Conservation (phyloP, 2,797 vertebrate species). For the Mionectes olivaceus region DNA sequence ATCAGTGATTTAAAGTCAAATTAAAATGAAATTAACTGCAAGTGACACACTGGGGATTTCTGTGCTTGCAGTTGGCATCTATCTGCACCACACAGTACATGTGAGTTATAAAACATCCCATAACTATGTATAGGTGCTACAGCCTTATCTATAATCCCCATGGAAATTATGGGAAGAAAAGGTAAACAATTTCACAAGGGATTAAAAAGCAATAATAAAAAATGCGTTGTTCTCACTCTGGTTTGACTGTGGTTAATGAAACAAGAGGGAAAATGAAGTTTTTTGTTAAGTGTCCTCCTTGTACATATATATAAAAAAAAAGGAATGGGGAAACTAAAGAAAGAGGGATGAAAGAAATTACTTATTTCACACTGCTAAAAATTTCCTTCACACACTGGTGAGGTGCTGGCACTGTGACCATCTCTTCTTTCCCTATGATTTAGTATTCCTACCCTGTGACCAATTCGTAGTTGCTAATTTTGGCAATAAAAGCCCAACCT, state of each 20-base stretch:
- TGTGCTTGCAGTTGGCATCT: neutral
- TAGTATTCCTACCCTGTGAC: neutral
- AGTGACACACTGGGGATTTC: neutral
- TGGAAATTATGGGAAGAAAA: neutral
- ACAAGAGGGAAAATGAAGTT: neutral
- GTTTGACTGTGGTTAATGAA: neutral
- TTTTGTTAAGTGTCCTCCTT: neutral
- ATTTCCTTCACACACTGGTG: rapidly evolving
- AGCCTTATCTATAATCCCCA: neutral
- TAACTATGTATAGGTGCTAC: neutral
- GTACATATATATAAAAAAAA: neutral
- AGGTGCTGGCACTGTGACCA: neutral
- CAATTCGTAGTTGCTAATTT: neutral
- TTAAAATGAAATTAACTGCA: neutral
- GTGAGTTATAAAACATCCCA: neutral
- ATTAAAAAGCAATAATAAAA: neutral
- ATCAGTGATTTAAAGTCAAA: neutral
- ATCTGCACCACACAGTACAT: neutral
- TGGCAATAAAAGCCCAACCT: neutral
- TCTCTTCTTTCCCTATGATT: neutral
- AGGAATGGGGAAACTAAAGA: neutral
- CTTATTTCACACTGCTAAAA: neutral
- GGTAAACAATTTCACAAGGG: neutral
- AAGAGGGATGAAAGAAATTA: neutral
- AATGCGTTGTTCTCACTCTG: neutral